These are phyloP conservation scores for Drosophila azteca DNA, from an alignment of 1,140 invertebrate species.

Conservation along the genomic window DNA sequence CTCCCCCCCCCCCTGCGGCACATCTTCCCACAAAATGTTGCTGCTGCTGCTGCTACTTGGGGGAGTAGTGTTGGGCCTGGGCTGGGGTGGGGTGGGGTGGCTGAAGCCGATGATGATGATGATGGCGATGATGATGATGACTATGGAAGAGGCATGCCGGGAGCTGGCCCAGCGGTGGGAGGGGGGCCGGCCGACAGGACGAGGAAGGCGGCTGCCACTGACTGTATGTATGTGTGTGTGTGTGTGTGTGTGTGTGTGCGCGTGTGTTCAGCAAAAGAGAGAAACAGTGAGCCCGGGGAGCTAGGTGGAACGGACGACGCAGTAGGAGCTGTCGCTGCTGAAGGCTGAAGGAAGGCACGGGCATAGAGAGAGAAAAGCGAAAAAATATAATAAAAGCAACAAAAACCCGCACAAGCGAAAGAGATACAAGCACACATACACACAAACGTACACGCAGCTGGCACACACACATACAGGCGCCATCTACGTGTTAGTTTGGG, in stretches of 20 bases:
- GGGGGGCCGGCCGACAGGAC: constrained; percentile 47
- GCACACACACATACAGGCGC: constrained; percentile 37
- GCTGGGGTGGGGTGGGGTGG: constrained; percentile 5
- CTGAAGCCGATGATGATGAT: constrained; percentile 29
- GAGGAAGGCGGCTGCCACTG: constrained; percentile 20
- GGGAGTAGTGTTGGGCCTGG: background rate
- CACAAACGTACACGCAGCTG: constrained; percentile 13
- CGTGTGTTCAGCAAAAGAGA: constrained; percentile 6
- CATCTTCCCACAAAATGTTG: constrained; percentile 37
- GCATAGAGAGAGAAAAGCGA: constrained; percentile 68
- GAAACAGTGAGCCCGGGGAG: background rate
- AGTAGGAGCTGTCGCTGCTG: constrained; percentile 17
- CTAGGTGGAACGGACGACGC: constrained; percentile 8
- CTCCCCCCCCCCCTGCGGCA: constrained; percentile 3
- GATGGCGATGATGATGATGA: constrained; percentile 34
- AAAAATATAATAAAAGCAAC: constrained; percentile 80
- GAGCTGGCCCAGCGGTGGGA: constrained; percentile 23
- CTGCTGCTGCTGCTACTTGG: constrained; percentile 43
- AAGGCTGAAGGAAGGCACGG: constrained; percentile 30
- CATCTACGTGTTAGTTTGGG: constrained; percentile 70
- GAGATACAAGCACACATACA: constrained; percentile 63
- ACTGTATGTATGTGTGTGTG: constrained; percentile 1
- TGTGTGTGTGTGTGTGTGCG: constrained; percentile 3
- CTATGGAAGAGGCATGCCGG: constrained; percentile 43
- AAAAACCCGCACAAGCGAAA: constrained; percentile 78